Evolutionary conservation across 2,888 invertebrate genomes (phyloP).

Genomic region (Sericinus montela): DNA sequence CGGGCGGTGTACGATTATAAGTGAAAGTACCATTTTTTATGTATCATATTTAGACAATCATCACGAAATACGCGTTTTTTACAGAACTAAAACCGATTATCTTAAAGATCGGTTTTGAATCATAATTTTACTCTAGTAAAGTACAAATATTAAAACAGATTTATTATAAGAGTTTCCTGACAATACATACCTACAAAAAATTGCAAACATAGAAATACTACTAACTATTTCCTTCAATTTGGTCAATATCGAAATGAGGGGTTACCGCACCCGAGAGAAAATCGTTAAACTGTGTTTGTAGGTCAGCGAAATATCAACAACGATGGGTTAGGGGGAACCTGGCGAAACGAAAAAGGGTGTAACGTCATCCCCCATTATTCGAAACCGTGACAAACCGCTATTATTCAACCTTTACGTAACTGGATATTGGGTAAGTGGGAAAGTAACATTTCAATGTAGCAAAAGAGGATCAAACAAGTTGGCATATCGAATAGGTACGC

Average conservation of each 20-base stretch:
- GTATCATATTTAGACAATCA: too few relatives aligned
- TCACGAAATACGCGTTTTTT: too few relatives aligned
- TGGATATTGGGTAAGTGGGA: conserved; percentile 10
- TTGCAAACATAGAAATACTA: too few relatives aligned
- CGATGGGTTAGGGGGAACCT: conserved; percentile 30
- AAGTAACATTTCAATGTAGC: conserved; percentile 7
- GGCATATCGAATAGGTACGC: background rate
- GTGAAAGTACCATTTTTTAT: too few relatives aligned
- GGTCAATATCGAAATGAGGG: conserved; percentile 11
- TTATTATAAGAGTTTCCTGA: too few relatives aligned
- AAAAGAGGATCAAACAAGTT: background rate
- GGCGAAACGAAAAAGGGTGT: conserved; percentile 34
- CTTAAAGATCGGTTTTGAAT: too few relatives aligned
- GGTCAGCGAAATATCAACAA: conserved; percentile 69
- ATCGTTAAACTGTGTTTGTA: conserved; percentile 63
- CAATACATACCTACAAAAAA: too few relatives aligned
- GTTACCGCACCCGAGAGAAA: conserved; percentile 18
- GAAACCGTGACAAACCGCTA: conserved; percentile 28
- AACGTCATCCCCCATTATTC: conserved; percentile 29
- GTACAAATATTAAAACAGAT: too few relatives aligned
- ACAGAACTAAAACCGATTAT: too few relatives aligned
- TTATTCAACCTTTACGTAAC: conserved; percentile 25
- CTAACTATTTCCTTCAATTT: background rate
- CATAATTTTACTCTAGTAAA: too few relatives aligned
- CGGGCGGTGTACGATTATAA: too few relatives aligned